Base-by-base conservation (phyloP, 2,797 vertebrate species). In the Discoglossus pictus region DNA sequence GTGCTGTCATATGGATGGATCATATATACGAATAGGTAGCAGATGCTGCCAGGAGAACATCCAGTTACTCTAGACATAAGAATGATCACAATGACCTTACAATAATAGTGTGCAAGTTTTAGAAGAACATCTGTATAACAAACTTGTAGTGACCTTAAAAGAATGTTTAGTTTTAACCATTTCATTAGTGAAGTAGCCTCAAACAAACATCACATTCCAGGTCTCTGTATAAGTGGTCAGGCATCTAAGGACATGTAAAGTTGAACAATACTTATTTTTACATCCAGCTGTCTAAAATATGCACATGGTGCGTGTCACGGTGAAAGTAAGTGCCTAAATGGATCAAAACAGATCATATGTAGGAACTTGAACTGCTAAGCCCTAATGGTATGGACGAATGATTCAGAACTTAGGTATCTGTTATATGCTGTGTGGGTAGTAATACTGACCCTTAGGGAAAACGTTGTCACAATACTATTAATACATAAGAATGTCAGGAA, bases 371-470 rank as follows among this genome's bases (percentile, higher is more conserved):
- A 62, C 15, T 46, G 61, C 53, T 20, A 0, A 1, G 25, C 36
- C 21, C 36, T 74, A 23, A 5, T 1, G 5, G 20, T 55, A 46
- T 16, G 54, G 51, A 10, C 72, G 58, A 52, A n/a, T 36, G 54
- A 1, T 1, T 39, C 17, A 18, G 34, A 67, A 46, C 38, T 20
- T 42, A 31, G 9, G 7, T 1, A 52, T 42, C 36, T 40, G 43
- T 2, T 63, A 35, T 39, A 39, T 51, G 60, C 50, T 62, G 36
- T 63, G 48, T 53, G 47, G 61, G 4, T 25, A 43, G 38, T 10
- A 54, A 71, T 81, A 75, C 71, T 1, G 5, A 1, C 40, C 12
- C 15, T 67, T 36, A 7, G 39, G 42, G 50, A 4, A 51, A 42
- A 43, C 67, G 50, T 8, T 54, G 68, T 23, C 62, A 65, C 62